Percentiles rank a stretch among this genome's conserved stretches.
These are phyloP conservation scores for Drosophila mayri DNA, from an alignment of 1,140 invertebrate genomes.

Conservation along the genomic window DNA sequence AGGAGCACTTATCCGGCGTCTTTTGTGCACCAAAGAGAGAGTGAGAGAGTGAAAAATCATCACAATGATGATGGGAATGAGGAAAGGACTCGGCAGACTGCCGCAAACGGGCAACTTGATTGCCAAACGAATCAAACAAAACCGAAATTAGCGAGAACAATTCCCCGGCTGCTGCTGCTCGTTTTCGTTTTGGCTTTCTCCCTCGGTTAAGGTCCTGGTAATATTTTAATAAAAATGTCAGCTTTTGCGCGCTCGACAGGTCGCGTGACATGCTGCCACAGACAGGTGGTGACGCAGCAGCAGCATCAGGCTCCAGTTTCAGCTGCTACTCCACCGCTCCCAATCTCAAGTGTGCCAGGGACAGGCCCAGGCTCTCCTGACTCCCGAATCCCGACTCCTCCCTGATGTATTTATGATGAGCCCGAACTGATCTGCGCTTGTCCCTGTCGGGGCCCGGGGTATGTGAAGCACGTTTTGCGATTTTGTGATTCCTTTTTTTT, in stretches of 20 bases:
- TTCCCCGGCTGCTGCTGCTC: background rate
- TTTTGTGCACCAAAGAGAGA: constrained; percentile 42
- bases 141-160: constrained; percentile 55
- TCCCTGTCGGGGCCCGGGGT: constrained; percentile 9
- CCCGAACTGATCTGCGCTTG: constrained; percentile 33
- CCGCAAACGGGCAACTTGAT: constrained; percentile 34
- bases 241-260: constrained; percentile 74
- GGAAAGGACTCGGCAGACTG: constrained; percentile 10
- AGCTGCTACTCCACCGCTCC: constrained; percentile 2
- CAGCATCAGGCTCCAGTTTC: constrained; percentile 17
- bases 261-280: constrained; percentile 81
- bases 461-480: constrained; percentile 82
- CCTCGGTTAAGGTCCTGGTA: constrained; percentile 53
- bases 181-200: background rate
- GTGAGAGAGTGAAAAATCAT: background rate
- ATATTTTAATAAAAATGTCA: constrained; percentile 84
- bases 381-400: background rate
- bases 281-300: constrained; percentile 56
- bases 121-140: constrained; percentile 38
- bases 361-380: constrained; percentile 8
- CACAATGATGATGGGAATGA: constrained; percentile 28
- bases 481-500: constrained; percentile 67
- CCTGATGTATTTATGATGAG: constrained; percentile 83
- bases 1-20: constrained; percentile 67
- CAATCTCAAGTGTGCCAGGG: constrained; percentile 56